Evolutionary conservation across 2,888 invertebrate species (phyloP), one percentile per base, ranked within the genome.

Genomic region (Chymomyza amoena): DNA sequence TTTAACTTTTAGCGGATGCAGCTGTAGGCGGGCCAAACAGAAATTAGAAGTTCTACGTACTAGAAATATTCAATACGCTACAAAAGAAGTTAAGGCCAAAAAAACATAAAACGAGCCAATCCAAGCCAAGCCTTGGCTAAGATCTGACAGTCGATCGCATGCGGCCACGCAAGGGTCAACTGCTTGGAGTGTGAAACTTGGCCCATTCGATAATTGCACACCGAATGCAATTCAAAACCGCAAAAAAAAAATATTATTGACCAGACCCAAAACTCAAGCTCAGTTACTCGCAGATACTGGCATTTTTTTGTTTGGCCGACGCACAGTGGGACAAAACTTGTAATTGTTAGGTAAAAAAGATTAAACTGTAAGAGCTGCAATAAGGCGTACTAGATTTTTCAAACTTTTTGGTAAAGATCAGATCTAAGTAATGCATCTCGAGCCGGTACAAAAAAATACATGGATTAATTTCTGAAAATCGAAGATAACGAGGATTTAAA

Each of bases 71-170:
- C 39, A 45, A 45, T 32, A 45, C 10, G 13, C 39, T 13, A n/a
- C 54, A 67, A 64, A 50, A 54, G 18, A 16, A 54, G 20, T 54
- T 54, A 20, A 51, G 67, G 51, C 59, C 68, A 78, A 65, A 32
- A 32, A 32, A 0, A 7, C 32, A 28, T 4, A 32, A 32, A 13
- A 9, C 36, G 36, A 36, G 36, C 36, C 36, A 9, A 36, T 6
- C 36, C 13, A 13, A 45, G 39, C 39, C 39, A 45, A 45, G 39
- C 39, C 39, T 45, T 45, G 39, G 39, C 39, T 45, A 45, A 45
- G 39, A 45, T 45, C 39, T 45, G 39, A 13, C 39, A 10, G 39
- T 54, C 54, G 54, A 54, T 54, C 54, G 54, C 54, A 54, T 54
- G 54, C 54, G 15, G 54, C 54, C 54, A 54, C 54, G 54, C 39